Conservation (phyloP, 2,113 vertebrate species). For the Turdus rufiventris region DNA sequence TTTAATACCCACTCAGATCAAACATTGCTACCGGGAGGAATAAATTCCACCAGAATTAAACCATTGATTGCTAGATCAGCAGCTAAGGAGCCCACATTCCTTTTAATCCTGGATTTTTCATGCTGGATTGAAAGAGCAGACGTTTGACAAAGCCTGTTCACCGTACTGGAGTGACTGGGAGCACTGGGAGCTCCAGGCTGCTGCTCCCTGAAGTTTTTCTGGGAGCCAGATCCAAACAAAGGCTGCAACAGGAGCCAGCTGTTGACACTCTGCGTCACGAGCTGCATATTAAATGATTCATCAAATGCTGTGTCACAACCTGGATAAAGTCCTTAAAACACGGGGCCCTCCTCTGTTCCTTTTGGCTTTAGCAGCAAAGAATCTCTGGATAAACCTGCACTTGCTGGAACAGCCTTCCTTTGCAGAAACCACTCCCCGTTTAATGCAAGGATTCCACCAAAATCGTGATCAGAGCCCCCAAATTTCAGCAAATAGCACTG, state of each 20-base stretch:
- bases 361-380: background rate
- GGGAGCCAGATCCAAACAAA: conserved; percentile 13
- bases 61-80: background rate
- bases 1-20: background rate
- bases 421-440: background rate
- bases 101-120: background rate
- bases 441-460: background rate
- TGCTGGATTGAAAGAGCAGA: background rate
- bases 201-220: background rate
- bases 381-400: background rate
- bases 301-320: conserved; percentile 56
- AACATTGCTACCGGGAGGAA: background rate
- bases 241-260: conserved; percentile 36
- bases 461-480: background rate
- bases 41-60: background rate
- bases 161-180: background rate
- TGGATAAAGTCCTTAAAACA: conserved; percentile 1
- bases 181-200: background rate
- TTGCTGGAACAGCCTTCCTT: background rate
- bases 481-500: background rate
- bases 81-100: background rate
- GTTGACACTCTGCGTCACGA: conserved; percentile 4
- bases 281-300: conserved; percentile 56
- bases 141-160: background rate
- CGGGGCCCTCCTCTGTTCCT: background rate